Base-by-base conservation (phyloP, 2,797 vertebrate genomes). In the Babyrousa celebensis region DNA sequence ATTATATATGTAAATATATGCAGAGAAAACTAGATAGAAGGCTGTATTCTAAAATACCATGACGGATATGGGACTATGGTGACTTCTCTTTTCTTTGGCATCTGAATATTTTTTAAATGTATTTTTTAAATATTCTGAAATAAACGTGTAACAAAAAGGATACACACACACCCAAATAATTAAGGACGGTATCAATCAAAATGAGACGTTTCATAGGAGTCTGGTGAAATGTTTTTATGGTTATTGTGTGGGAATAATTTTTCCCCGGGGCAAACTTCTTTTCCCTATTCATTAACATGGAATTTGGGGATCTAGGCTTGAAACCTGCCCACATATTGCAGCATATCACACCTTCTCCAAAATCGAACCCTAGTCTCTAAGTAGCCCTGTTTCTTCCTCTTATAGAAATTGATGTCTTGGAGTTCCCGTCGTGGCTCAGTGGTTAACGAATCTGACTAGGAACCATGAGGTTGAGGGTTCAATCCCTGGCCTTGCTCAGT, bases 1-100 rank as follows among this genome's bases (percentile, higher is more conserved):
- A 87, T 70, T 84, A 12, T 43, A 23, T 70, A 70, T 88, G 62
- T 83, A 89, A 84, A 70, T 95, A 77, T 89, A 75, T 71, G 54
- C 25, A 36, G 43, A 77, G 78, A 83, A 84, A 88, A 78, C 56
- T 84, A 71, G 21, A 65, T 78, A 78, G 85, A 92, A 92, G 54
- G 32, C 85, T 92, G 0, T 78, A 20, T 71, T 78, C 85, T 10
- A 78, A 60, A 83, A 77, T 83, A 84, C n/a, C 16, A 18, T 88
- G 32, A 63, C 21, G 17, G 67, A 63, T 40, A 84, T 63, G 27
- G 43, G 5, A 54, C 89, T 71, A 63, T 84, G 32, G 70, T 92
- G 70, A 48, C 32, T 48, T 65, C 84, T 68, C 27, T 88, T 56
- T 75, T 85, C 78, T 60, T 85, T 63, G 63, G n/a, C 32, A 79